Conservation (phyloP, 1,140 invertebrate species). For the Drosophila leontia region DNA sequence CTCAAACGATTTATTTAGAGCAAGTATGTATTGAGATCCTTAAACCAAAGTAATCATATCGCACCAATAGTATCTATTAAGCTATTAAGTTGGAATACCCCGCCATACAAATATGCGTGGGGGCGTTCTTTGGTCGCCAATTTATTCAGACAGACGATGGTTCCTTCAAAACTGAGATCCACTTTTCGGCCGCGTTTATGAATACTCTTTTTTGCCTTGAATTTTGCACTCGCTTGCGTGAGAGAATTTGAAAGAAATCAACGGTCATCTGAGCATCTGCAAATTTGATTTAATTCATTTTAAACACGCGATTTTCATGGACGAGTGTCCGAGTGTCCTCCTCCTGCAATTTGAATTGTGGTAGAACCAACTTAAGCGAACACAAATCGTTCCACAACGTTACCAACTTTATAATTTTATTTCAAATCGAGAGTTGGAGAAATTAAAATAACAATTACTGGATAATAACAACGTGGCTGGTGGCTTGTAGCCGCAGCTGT, state of each 20-base stretch:
- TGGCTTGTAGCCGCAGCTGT: conserved; percentile 6
- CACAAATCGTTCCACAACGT: neutral
- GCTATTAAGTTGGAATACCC: neutral
- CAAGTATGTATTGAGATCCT: neutral
- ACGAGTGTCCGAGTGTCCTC: conserved; percentile 1
- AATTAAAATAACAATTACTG: conserved; percentile 11
- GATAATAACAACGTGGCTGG: conserved; percentile 3
- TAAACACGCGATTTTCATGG: conserved; percentile 24
- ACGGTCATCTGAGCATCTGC: conserved; percentile 12
- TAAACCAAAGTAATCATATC: neutral
- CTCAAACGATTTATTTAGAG: neutral
- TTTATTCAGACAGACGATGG: neutral
- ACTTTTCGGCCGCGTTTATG: conserved; percentile 8
- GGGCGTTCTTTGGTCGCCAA: conserved; percentile 5
- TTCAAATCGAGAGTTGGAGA: conserved; percentile 1
- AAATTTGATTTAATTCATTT: conserved; percentile 33
- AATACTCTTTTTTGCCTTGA: conserved; percentile 1
- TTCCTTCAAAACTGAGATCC: neutral
- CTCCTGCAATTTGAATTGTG: neutral
- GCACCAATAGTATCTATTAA: neutral
- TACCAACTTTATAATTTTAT: conserved; percentile 10
- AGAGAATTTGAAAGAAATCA: conserved; percentile 37
- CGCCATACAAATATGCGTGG: conserved; percentile 13
- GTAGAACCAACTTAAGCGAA: conserved; percentile 2
- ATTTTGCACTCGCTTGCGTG: conserved; percentile 24